phyloP scores from a whole-genome alignment of 2,888 invertebrate species.

The Prosopocoilus inquinatus region DNA sequence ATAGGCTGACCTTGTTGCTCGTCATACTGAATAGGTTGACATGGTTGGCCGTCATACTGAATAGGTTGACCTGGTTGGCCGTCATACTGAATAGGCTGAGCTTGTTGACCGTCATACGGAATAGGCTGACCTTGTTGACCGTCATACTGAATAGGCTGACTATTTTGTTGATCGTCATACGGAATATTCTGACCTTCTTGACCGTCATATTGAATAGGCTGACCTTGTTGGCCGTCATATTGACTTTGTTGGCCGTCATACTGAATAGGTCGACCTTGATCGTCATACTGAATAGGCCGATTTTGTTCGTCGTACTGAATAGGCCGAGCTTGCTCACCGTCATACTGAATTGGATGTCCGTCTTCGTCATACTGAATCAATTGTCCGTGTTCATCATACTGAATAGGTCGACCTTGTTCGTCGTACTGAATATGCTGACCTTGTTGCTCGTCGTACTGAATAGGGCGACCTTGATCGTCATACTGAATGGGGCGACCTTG shows the following conservation, averaged over 20 bases:
- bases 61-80: slow-evolving; percentile 28
- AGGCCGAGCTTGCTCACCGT: slow-evolving; percentile 32
- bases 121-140: background rate
- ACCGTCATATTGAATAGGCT: slow-evolving; percentile 27
- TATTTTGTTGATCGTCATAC: slow-evolving; percentile 29
- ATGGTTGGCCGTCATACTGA: slow-evolving; percentile 28
- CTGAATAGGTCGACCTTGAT: slow-evolving; percentile 22
- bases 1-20: background rate
- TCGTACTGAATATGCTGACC: slow-evolving; percentile 28
- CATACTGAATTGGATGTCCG: slow-evolving; percentile 18
- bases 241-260: slow-evolving; percentile 16
- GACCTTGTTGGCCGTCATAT: slow-evolving; percentile 24
- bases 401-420: slow-evolving; percentile 18
- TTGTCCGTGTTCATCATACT: slow-evolving; percentile 22
- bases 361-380: slow-evolving; percentile 28
- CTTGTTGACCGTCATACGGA: slow-evolving; percentile 23
- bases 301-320: slow-evolving; percentile 34
- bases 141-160: slow-evolving; percentile 19
- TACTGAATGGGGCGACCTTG: slow-evolving; percentile 26
- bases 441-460: slow-evolving; percentile 28
- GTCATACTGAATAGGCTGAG: slow-evolving; percentile 26
- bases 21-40: slow-evolving; percentile 18
- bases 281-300: slow-evolving; percentile 29
- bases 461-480: slow-evolving; percentile 21
- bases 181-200: slow-evolving; percentile 29